These are phyloP conservation scores for Sebastes schlegelii DNA, from an alignment of 2,113 vertebrate genomes.

Conservation along the genomic window DNA sequence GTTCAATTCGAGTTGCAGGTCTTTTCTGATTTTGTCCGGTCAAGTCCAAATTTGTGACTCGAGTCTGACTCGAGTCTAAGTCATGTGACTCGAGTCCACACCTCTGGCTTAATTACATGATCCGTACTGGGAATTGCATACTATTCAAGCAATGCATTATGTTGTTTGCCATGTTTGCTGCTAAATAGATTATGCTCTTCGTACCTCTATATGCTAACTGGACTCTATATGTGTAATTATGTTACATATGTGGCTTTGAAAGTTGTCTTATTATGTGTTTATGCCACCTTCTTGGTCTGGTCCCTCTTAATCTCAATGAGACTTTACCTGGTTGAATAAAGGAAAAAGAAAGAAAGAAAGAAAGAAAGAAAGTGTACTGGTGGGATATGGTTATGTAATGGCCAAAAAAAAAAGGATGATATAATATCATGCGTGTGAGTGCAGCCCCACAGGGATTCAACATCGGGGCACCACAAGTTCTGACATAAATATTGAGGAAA, in stretches of 20 bases:
- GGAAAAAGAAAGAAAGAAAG: not conserved
- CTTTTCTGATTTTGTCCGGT: no score
- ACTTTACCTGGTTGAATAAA: not conserved
- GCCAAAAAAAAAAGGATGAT: not conserved
- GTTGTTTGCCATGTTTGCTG: not conserved
- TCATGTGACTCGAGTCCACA: no score
- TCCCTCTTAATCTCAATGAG: not conserved
- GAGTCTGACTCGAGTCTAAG: no score
- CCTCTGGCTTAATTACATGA: no score
- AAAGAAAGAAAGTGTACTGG: not conserved
- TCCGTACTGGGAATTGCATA: not conserved
- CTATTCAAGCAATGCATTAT: not conserved
- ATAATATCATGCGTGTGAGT: slow-evolving; percentile 11
- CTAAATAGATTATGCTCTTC: not conserved
- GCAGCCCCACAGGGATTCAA: slow-evolving; percentile 32
- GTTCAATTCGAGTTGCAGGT: no score
- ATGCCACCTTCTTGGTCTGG: not conserved
- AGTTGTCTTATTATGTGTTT: not conserved
- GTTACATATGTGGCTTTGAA: not conserved
- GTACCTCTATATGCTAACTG: not conserved
- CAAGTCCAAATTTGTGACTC: no score
- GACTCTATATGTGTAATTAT: not conserved
- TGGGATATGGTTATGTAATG: not conserved
- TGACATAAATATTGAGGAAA: slow-evolving; percentile 70
- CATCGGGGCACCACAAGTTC: slow-evolving; percentile 57